Evolutionary conservation across 2,888 invertebrate genomes (phyloP), one percentile per base, ranked within the genome.

Genomic region (Leucophora obtusa): DNA sequence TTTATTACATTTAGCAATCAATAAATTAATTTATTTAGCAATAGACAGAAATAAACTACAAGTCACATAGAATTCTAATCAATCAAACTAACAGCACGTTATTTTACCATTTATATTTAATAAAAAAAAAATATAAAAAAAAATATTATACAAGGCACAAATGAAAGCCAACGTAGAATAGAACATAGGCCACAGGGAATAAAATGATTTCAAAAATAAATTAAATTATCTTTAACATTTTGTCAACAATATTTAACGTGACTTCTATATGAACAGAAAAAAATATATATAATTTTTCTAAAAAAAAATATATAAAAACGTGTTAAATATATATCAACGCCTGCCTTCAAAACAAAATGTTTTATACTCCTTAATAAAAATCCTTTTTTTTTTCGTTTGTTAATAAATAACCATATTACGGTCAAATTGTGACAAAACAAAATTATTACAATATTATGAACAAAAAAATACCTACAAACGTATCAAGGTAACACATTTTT

Each of bases 51-150:
- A 38, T 11, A 38, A 9, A 38, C 38, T 38, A 38, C 38, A 10
- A 74, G 72, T 76, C 80, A 76, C 80, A 80, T 68, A 65, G 53
- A 80, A 21, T 72, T 53, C 38, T 53, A 72, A 80, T 80, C 69
- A 76, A 80, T 72, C 80, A 80, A 76, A 59, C 47, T 47, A 72
- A 69, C 54, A 69, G 54, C 80, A 76, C 76, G 80, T 80, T 72
- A 59, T 72, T 72, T 65, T 38, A 21, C 50, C 63, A 80, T 80
- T 69, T 69, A 77, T 77, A 66, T 69, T 14, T 38, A 38, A 24
- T 59, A 51, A 43, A 11, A 50, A 38, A 38, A 38, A 38, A 38
- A 38, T 38, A 28, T 28, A 7, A 6, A 28, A 6, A n/a, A 38
- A 38, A 38, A 38, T 38, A 38, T 11, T 38, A 38, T 11, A 38